These are phyloP conservation scores for Suncus etruscus DNA, from an alignment of 2,113 vertebrate genomes.

Conservation along the genomic window DNA sequence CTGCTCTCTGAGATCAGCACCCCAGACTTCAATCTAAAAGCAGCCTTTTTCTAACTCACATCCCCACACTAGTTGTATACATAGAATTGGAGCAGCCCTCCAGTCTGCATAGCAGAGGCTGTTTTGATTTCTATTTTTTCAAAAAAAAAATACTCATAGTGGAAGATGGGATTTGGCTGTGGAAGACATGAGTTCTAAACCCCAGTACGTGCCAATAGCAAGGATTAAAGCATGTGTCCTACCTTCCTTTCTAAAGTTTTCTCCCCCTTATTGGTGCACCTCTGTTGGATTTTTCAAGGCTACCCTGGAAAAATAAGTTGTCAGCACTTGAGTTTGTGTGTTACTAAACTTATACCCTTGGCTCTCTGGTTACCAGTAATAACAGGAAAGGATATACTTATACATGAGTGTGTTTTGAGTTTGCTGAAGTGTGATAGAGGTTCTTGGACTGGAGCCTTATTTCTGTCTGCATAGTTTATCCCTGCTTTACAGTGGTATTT, in stretches of 20 bases:
- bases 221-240: constrained; percentile 56
- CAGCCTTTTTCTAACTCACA: too few species aligned
- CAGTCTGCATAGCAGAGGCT: neutral
- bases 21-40: neutral
- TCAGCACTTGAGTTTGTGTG: constrained; percentile 65
- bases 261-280: constrained; percentile 14
- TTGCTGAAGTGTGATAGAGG: constrained; percentile 71
- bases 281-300: constrained; percentile 63
- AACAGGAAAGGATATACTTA: constrained; percentile 22
- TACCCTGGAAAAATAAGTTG: constrained; percentile 75
- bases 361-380: constrained; percentile 71
- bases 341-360: constrained; percentile 57
- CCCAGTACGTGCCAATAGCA: constrained; percentile 23
- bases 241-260: neutral
- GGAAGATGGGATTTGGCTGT: neutral
- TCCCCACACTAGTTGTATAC: neutral
- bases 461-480: constrained; percentile 76
- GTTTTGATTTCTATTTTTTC: constrained; percentile 25
- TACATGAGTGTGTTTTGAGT: constrained; percentile 60
- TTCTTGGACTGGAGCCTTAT: constrained; percentile 75
- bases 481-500: constrained; percentile 73
- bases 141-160: neutral
- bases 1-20: neutral
- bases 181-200: neutral
- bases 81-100: neutral